Conservation (phyloP, 2,888 invertebrate genomes). For the Leptura quadrifasciata region DNA sequence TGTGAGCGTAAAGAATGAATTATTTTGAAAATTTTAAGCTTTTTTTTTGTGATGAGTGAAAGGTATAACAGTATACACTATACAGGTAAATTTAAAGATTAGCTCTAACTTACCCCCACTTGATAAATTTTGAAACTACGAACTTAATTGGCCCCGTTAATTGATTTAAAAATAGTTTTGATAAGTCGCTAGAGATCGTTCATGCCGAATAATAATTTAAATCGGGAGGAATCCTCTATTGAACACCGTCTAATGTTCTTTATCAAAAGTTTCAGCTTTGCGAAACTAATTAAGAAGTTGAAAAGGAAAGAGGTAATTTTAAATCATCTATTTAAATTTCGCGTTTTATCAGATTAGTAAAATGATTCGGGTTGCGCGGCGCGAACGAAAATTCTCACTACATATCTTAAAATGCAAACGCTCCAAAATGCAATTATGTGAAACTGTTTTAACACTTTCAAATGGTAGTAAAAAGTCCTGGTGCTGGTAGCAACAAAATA, state of each 20-base stretch:
- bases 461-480: constrained; percentile 39
- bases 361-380: constrained; percentile 41
- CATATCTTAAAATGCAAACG: constrained; percentile 44
- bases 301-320: constrained; percentile 51
- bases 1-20: no score
- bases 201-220: constrained; percentile 11
- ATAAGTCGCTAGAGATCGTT: not conserved
- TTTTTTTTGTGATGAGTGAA: no score
- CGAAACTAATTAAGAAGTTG: constrained; percentile 53
- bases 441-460: constrained; percentile 51
- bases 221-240: constrained; percentile 12
- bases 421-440: constrained; percentile 50
- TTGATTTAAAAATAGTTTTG: constrained; percentile 13
- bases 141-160: not conserved
- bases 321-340: constrained; percentile 52
- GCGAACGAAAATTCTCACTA: constrained; percentile 43
- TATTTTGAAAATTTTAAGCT: no score
- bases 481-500: constrained; percentile 47
- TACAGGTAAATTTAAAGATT: not conserved
- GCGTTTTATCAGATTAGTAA: constrained; percentile 47
- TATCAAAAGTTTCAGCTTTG: constrained; percentile 42
- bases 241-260: constrained; percentile 9
- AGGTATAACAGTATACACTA: no score
- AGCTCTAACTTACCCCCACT: not conserved
- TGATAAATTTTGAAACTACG: not conserved